These are phyloP conservation scores for Apodemus agrarius DNA, from an alignment of 2,797 vertebrate species.

Conservation along the genomic window DNA sequence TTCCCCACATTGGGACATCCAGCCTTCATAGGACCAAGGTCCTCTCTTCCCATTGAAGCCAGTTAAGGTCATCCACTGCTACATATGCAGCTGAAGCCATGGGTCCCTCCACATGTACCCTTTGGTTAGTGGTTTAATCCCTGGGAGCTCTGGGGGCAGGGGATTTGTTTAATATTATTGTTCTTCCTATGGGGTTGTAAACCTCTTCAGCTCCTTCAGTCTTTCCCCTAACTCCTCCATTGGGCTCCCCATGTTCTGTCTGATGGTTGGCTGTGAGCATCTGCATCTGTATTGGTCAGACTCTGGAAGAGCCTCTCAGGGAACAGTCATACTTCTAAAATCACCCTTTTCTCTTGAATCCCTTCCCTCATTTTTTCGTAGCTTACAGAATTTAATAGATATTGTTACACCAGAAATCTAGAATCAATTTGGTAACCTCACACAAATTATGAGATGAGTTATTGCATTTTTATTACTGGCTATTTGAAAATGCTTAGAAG, in stretches of 20 bases:
- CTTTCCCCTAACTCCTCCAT: neutral
- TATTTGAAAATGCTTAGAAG: neutral
- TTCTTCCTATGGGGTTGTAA: neutral
- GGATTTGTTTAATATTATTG: too few relatives aligned
- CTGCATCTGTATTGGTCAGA: neutral
- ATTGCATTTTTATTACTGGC: neutral
- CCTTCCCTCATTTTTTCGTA: neutral
- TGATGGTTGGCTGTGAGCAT: neutral
- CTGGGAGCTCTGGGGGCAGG: neutral
- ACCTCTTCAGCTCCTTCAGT: neutral
- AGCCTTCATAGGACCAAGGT: neutral
- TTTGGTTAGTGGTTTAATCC: neutral
- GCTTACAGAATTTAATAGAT: neutral
- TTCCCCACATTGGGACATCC: fast-evolving
- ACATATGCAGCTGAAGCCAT: neutral
- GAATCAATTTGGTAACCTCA: neutral
- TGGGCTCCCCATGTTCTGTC: neutral
- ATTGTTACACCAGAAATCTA: neutral
- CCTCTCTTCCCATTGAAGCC: neutral
- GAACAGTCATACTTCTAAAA: neutral
- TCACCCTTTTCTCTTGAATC: neutral
- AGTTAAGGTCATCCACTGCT: neutral
- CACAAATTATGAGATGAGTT: neutral
- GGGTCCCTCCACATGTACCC: neutral
- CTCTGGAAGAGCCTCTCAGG: neutral